These are phyloP conservation scores for Ypsolopha scabrella DNA, from an alignment of 2,888 invertebrate genomes.

Conservation along the genomic window DNA sequence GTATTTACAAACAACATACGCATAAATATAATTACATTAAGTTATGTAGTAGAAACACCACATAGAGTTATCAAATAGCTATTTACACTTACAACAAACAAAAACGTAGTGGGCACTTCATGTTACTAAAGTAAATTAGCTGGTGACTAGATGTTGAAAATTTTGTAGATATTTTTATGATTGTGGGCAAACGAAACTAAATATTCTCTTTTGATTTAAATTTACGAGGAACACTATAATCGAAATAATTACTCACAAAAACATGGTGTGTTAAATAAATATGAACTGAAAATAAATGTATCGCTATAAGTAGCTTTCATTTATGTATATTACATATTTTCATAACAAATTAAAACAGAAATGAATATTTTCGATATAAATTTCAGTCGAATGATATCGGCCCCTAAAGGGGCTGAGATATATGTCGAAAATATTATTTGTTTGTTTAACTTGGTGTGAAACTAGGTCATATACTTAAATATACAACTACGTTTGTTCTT, in stretches of 20 bases:
- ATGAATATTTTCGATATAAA: neutral
- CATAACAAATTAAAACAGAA: neutral
- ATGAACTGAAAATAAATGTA: too few species aligned
- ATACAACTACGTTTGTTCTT: neutral
- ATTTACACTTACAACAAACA: conserved; percentile 34
- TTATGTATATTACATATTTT: neutral
- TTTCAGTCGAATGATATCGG: too few species aligned
- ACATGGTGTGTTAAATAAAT: neutral
- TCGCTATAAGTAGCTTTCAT: too few species aligned
- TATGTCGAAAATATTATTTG: neutral
- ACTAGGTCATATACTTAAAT: neutral
- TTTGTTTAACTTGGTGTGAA: neutral
- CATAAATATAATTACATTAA: conserved; percentile 12
- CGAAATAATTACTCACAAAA: neutral
- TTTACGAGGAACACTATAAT: neutral
- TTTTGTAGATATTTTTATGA: neutral
- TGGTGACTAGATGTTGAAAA: conserved; percentile 36
- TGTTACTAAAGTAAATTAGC: conserved; percentile 36
- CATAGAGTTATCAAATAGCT: conserved; percentile 40
- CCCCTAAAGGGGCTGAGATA: too few species aligned
- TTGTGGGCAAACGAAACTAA: neutral
- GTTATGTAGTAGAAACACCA: conserved; percentile 28
- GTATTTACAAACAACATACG: neutral
- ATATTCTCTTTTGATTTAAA: neutral
- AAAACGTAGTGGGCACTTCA: conserved; percentile 56